These are phyloP conservation scores for Drosophila colorata DNA, from an alignment of 2,888 invertebrate species.

Conservation along the genomic window DNA sequence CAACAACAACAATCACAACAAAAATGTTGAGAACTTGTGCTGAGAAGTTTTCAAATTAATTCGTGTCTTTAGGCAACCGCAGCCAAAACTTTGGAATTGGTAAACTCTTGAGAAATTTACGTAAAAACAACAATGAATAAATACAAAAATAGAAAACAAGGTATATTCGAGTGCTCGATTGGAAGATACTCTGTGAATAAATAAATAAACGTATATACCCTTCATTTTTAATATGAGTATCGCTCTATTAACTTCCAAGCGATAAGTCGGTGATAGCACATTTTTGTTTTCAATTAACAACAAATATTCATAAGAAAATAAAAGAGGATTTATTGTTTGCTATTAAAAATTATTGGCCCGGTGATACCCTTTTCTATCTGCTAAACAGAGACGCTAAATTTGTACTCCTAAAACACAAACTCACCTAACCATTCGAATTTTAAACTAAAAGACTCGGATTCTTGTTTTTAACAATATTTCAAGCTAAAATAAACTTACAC, in stretches of 20 bases:
- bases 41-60: conserved; percentile 70
- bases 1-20: conserved; percentile 23
- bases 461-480: too few relatives aligned
- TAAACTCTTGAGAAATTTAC: conserved; percentile 30
- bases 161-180: background rate
- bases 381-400: too few relatives aligned
- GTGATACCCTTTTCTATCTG: too few relatives aligned
- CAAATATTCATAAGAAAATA: too few relatives aligned
- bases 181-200: conserved; percentile 5
- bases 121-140: conserved; percentile 38
- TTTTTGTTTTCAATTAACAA: too few relatives aligned
- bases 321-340: too few relatives aligned
- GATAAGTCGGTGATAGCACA: background rate
- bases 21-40: conserved; percentile 34
- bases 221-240: background rate
- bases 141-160: conserved; percentile 33
- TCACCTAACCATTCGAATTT: too few relatives aligned
- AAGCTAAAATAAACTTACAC: too few relatives aligned
- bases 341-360: too few relatives aligned
- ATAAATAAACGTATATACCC: background rate
- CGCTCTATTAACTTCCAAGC: background rate
- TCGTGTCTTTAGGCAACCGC: conserved; percentile 59
- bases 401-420: too few relatives aligned
- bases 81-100: conserved; percentile 55
- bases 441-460: too few relatives aligned